Base-by-base conservation (phyloP, 2,113 vertebrate genomes). In the Limnothrissa miodon region DNA sequence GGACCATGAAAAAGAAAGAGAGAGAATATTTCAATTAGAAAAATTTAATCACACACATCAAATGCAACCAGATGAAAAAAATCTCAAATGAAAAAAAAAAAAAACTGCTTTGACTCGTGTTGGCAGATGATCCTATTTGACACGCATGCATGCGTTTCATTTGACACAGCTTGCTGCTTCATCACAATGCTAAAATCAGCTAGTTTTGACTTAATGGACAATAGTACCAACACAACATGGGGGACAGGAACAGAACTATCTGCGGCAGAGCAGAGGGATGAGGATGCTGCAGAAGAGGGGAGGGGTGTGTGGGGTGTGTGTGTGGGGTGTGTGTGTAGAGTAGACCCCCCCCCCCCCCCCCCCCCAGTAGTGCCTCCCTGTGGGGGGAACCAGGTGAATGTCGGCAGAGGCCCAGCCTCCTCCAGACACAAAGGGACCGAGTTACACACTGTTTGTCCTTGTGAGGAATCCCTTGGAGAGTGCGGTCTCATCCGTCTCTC, bases 251-350 rank as follows among this genome's bases (percentile, higher is more conserved):
- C 29, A 25, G n/a, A 66, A 25, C 1, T 33, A 36, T 70, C 29
- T 15, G 25, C 25, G 13, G 62, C 11, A 17, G 13, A 70, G 29
- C 25, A 70, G 11, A 70, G 59, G 25, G 59, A 66, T 66, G 59
- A 66, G 23, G 1, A 7, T 66, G 59, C 0, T 6, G 25, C 23
- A 66, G 59, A 10, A 25, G 86, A 82, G 85, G 79, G 84, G 70
- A n/a, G 56, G 89, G 89, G 87, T 81, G 86, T 90, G 89, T 90
- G 83, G 88, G 88, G 88, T 89, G 86, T 86, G 83, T 82, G 59
- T 15, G 17, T 15, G 19, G 81, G n/a, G 39, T 36, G 13, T 2
- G 11, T 11, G 17, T 7, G 62, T 11, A 29, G 9, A 10, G 10
- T 10, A n/a, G n/a, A n/a, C n/a, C n/a, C n/a, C n/a, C n/a, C n/a